Conservation (phyloP, 37 sponge, comb jelly and placozoan species). For the Aplysina aerophoba region DNA sequence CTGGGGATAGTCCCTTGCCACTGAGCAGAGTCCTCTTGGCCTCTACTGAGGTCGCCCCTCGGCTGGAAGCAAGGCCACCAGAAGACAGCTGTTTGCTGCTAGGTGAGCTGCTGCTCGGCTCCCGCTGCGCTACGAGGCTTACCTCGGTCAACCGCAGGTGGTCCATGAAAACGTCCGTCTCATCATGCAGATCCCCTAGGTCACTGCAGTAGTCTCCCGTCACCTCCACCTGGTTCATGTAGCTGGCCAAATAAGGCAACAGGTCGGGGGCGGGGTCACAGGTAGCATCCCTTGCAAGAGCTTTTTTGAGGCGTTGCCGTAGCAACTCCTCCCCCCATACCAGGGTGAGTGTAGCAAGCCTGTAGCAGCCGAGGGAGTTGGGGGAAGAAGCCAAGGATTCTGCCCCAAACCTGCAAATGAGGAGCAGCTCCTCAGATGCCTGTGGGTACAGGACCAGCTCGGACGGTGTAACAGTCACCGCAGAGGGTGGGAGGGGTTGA, state of each 20-base stretch:
- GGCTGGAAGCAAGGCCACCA: neutral
- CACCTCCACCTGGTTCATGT: neutral
- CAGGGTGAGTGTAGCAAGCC: neutral
- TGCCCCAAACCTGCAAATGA: constrained; percentile 18
- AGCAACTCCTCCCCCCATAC: constrained; percentile 4
- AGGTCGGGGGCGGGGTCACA: neutral
- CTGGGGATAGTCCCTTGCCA: neutral
- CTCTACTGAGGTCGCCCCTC: neutral
- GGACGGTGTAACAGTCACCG: constrained; percentile 41
- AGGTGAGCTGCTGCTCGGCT: neutral
- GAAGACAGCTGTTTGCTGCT: neutral
- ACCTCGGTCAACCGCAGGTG: constrained; percentile 39
- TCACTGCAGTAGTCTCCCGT: neutral
- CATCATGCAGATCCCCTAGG: constrained; percentile 25
- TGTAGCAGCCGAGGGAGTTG: neutral
- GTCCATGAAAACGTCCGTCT: constrained; percentile 34
- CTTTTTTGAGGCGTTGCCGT: neutral
- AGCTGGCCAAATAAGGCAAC: neutral
- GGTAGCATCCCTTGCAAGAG: neutral
- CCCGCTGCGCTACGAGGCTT: constrained; percentile 28
- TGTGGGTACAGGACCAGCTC: constrained; percentile 47
- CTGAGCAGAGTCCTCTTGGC: neutral
- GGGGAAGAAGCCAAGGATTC: no score
- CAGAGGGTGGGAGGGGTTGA: constrained; percentile 26
- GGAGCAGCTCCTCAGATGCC: constrained; percentile 40